Evolutionary conservation across 2,113 vertebrate species (phyloP).

Genomic region (Phycodurus eques): DNA sequence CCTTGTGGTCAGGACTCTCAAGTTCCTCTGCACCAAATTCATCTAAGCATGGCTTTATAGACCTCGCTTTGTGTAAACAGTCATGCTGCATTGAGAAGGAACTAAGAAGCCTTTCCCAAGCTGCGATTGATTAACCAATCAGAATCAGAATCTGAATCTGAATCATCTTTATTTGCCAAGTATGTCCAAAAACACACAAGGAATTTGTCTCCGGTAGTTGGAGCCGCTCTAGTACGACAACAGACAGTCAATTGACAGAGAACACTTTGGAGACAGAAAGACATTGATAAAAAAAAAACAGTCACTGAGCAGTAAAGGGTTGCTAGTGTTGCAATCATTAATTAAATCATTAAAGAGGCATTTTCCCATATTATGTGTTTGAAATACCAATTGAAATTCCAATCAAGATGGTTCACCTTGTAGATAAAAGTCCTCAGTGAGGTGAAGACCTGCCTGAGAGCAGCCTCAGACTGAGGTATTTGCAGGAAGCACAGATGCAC

Average conservation of each 20-base stretch:
- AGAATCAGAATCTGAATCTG: too few relatives aligned
- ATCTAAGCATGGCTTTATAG: not conserved
- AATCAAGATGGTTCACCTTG: conserved; percentile 76
- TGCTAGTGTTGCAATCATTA: not conserved
- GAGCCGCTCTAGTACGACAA: too few relatives aligned
- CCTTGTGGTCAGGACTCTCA: not conserved
- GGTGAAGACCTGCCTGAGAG: conserved; percentile 91
- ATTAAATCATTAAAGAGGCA: not conserved
- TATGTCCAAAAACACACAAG: too few relatives aligned
- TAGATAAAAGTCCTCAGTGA: conserved; percentile 90
- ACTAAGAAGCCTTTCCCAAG: not conserved
- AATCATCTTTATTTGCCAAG: too few relatives aligned
- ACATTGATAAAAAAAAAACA: too few relatives aligned
- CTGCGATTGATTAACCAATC: not conserved
- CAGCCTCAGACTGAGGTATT: conserved; percentile 91
- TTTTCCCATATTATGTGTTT: not conserved
- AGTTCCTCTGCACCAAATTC: not conserved
- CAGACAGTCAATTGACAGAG: too few relatives aligned
- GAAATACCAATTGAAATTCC: not conserved
- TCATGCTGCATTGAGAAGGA: not conserved
- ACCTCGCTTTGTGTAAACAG: not conserved
- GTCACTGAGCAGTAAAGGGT: too few relatives aligned
- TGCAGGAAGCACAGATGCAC: conserved; percentile 95
- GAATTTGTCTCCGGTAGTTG: too few relatives aligned
- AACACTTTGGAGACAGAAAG: too few relatives aligned